Evolutionary conservation across 1,140 invertebrate genomes (phyloP).

Genomic region (Formica selysi): DNA sequence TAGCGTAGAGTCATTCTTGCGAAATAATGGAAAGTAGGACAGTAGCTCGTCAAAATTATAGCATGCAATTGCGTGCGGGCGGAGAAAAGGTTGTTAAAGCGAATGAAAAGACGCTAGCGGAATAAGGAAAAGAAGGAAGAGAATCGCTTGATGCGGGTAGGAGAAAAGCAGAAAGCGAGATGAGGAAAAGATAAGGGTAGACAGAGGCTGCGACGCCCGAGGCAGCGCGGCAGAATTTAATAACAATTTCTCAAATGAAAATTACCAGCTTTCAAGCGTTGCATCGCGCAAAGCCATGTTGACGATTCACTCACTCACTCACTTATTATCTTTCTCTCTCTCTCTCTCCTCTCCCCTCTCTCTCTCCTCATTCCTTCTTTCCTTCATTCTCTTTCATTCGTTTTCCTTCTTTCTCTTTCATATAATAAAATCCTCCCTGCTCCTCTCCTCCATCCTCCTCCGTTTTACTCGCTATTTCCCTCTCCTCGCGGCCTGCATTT

Average conservation of each 20-base stretch:
- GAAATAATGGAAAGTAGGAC: conserved; percentile 42
- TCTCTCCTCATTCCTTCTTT: not conserved
- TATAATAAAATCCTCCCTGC: conserved; percentile 21
- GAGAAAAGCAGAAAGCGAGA: conserved; percentile 22
- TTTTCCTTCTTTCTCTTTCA: conserved; percentile 21
- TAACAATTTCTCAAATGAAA: conserved; percentile 83
- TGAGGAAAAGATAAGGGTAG: conserved; percentile 47
- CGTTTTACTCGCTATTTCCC: not conserved
- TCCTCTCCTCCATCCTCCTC: not conserved
- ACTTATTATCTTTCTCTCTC: not conserved
- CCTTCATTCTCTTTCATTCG: not conserved
- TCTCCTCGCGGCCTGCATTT: conserved; percentile 71
- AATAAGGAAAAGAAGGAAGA: not conserved
- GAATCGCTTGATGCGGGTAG: not conserved
- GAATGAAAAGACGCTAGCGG: conserved; percentile 38
- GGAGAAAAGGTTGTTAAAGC: conserved; percentile 50
- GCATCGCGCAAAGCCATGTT: conserved; percentile 51
- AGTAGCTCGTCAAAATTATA: conserved; percentile 55
- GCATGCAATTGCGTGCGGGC: conserved; percentile 45
- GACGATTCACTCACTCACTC: conserved; percentile 27
- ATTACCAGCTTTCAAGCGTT: conserved; percentile 80
- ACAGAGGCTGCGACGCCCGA: conserved; percentile 55
- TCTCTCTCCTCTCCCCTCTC: not conserved
- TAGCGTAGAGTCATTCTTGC: conserved; percentile 14
- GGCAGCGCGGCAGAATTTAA: conserved; percentile 76